Percentiles rank a stretch among this genome's conserved stretches.
These are phyloP conservation scores for Graphium colonna DNA, from an alignment of 2,888 invertebrate genomes.

Conservation along the genomic window DNA sequence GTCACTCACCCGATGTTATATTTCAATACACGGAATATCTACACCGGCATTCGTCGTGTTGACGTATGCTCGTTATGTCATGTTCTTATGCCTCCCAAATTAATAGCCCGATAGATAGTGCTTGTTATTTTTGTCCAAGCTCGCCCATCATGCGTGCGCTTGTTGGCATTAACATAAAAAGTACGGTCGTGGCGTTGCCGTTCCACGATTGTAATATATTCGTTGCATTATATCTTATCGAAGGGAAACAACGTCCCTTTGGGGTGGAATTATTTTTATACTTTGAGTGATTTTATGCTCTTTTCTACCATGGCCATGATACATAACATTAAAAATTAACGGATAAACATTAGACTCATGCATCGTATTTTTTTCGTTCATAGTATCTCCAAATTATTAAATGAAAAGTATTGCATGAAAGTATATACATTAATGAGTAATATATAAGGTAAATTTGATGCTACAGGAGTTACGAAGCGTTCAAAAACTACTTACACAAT, in stretches of 20 bases:
- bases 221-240: conserved; percentile 46
- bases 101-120: conserved; percentile 50
- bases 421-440: too few relatives aligned
- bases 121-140: conserved; percentile 42
- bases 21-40: conserved; percentile 26
- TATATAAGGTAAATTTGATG: too few relatives aligned
- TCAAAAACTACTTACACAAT: too few relatives aligned
- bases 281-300: not conserved
- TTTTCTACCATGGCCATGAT: too few relatives aligned
- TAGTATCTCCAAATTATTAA: too few relatives aligned
- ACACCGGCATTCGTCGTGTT: conserved; percentile 33
- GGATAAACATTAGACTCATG: too few relatives aligned
- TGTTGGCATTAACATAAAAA: conserved; percentile 49
- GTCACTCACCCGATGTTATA: conserved; percentile 50
- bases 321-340: too few relatives aligned
- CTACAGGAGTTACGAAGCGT: too few relatives aligned
- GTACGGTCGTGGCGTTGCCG: conserved; percentile 35
- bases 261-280: conserved; percentile 20
- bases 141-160: conserved; percentile 40
- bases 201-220: conserved; percentile 41
- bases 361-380: too few relatives aligned
- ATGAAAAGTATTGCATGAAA: too few relatives aligned
- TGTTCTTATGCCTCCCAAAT: conserved; percentile 44
- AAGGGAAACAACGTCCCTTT: conserved; percentile 30
- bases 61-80: conserved; percentile 34